Percentiles rank a stretch among this genome's conserved stretches.
Conservation (phyloP, 2,797 vertebrate genomes). For the Siniperca undulata region DNA sequence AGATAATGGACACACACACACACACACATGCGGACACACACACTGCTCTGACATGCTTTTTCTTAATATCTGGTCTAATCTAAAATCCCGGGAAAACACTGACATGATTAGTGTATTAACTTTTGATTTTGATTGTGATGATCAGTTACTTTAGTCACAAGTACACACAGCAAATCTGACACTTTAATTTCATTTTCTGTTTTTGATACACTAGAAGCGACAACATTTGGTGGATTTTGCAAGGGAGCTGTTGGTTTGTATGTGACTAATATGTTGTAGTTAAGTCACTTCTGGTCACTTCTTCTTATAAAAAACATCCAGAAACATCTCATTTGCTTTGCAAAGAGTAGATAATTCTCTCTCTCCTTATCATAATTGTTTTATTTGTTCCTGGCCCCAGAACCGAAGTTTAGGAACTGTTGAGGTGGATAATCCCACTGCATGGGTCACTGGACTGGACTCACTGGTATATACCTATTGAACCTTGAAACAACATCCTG, state of each 20-base stretch:
- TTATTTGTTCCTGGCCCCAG: neutral
- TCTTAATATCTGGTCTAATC: neutral
- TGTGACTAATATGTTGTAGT: neutral
- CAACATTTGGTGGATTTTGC: too few species aligned
- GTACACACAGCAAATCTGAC: neutral
- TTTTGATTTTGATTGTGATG: neutral
- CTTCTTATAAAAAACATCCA: too few species aligned
- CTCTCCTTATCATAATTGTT: neutral
- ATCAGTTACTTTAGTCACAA: neutral
- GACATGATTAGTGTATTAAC: slow-evolving; percentile 18
- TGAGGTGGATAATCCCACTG: slow-evolving; percentile 45
- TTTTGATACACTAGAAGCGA: neutral
- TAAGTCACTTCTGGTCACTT: neutral
- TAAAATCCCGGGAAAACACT: slow-evolving; percentile 2
- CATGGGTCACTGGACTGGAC: slow-evolving; percentile 40
- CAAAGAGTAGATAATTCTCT: neutral
- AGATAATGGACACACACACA: slow-evolving; percentile 65
- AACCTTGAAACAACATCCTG: slow-evolving; percentile 35
- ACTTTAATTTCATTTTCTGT: neutral
- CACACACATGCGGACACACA: neutral
- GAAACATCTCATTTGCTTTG: neutral
- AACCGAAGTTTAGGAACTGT: slow-evolving; percentile 19
- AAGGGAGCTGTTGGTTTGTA: neutral
- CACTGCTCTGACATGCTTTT: neutral
- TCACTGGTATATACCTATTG: slow-evolving; percentile 36